Conservation (phyloP, 1,140 invertebrate genomes). For the Scaptomyza hsui region DNA sequence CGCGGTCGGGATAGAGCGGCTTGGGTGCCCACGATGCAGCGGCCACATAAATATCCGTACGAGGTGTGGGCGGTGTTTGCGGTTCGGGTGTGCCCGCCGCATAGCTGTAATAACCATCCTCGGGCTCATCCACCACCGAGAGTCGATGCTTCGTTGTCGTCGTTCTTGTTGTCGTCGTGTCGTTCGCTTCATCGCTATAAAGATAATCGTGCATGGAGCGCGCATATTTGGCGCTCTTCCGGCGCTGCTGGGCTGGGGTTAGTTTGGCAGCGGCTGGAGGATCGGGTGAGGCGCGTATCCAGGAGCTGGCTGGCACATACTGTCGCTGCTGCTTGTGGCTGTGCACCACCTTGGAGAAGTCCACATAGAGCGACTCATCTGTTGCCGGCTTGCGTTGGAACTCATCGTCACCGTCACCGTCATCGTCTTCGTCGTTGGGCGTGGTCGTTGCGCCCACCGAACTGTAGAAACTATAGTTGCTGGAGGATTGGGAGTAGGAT, state of each 20-base stretch:
- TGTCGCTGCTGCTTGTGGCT: constrained; percentile 60
- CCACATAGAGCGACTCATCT: constrained; percentile 82
- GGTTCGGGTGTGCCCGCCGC: constrained; percentile 72
- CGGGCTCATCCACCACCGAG: constrained; percentile 68
- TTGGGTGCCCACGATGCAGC: constrained; percentile 87
- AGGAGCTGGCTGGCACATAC: constrained; percentile 69
- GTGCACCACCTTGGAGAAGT: constrained; percentile 81
- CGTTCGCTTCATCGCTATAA: constrained; percentile 58
- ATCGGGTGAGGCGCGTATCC: constrained; percentile 67
- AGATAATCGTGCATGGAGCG: constrained; percentile 80
- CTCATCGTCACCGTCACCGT: constrained; percentile 61
- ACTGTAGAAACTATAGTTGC: constrained; percentile 82
- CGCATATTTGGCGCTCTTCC: constrained; percentile 70
- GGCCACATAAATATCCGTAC: constrained; percentile 85
- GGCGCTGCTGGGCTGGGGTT: constrained; percentile 59
- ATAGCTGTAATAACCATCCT: constrained; percentile 80
- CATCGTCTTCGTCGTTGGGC: constrained; percentile 58
- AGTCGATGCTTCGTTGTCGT: constrained; percentile 57
- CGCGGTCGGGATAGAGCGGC: constrained; percentile 84
- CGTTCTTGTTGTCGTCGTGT: constrained; percentile 19
- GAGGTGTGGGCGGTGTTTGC: constrained; percentile 41
- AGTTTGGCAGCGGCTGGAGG: constrained; percentile 18
- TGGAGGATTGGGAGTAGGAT: constrained; percentile 81
- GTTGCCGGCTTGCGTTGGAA: constrained; percentile 80
- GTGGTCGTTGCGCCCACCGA: constrained; percentile 64